Evolutionary conservation across 1,140 invertebrate species (phyloP).

Genomic region (Gonioctena quinquepunctata): DNA sequence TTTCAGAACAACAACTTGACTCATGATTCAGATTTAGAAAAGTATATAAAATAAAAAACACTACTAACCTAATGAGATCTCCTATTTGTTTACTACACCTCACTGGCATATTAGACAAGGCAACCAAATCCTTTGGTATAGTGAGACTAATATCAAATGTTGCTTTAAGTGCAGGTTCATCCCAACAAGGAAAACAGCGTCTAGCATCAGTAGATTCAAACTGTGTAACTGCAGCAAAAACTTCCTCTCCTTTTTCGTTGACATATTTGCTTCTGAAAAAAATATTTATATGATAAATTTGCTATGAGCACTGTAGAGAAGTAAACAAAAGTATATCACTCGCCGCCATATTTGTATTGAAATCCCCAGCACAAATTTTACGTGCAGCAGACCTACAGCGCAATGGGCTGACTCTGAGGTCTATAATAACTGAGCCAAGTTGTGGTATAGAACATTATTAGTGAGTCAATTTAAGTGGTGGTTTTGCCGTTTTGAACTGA

Average conservation of each 20-base stretch:
- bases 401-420: neutral
- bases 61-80: constrained; percentile 14
- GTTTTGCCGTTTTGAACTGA: no score
- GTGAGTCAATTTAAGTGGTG: no score
- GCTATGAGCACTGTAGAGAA: no score
- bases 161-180: constrained; percentile 94
- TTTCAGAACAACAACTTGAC: no score
- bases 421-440: no score
- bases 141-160: constrained; percentile 90
- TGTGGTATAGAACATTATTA: no score
- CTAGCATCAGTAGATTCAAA: constrained; percentile 93
- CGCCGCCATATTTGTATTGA: no score
- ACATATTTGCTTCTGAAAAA: constrained; percentile 82
- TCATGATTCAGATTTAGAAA: no score
- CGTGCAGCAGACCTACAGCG: no score
- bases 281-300: no score
- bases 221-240: constrained; percentile 88
- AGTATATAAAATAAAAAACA: neutral
- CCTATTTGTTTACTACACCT: constrained; percentile 43
- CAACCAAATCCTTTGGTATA: constrained; percentile 76
- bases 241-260: constrained; percentile 72
- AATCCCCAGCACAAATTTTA: no score
- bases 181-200: constrained; percentile 95
- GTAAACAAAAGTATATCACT: no score
- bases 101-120: constrained; percentile 93